Base-by-base conservation (phyloP, 1,140 invertebrate species). In the Ditylenchus dipsaci region DNA sequence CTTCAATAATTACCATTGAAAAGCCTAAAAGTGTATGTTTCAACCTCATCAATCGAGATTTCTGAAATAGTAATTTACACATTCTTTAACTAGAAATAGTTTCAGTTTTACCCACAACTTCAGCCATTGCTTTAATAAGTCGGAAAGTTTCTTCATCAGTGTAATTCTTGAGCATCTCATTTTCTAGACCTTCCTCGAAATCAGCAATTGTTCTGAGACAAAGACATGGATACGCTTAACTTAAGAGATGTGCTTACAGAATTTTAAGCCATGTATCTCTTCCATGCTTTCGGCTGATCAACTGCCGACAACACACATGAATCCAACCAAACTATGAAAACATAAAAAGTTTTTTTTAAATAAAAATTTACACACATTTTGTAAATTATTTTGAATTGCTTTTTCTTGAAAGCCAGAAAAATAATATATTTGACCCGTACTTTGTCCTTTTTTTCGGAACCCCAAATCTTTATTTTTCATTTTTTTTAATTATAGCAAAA, bases 191-290 rank as follows among this genome's bases (percentile, higher is more conserved):
- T 33, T 77, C 78, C 63, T 82, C 79, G 61, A 83, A 79, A 45
- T 81, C 76, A n/a, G 81, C 67, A 66, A 83, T 80, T 64, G 83
- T 73, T n/a, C 79, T 81, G 67, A 69, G 82, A 38, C n/a, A 43
- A 23, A 72, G 27, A 53, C 66, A 53, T 67, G 45, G 23, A 60
- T 33, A 7, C 11, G 1, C 8, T 17, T 23, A 47, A n/a, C 59
- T 21, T 68, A 13, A 61, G n/a, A 9, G n/a, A 42, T 33, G 43
- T 62, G 59, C 69, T 58, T 62, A 81, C 79, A 82, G 30, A 57
- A 82, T 83, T 47, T 82, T 78, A 57, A 73, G 63, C 81, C 81
- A 82, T 3, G 69, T 69, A 29, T 82, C 81, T 19, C 65, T 62
- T 30, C 81, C 81, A 69, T 82, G 82, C 58, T 82, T 82, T 29